Base-by-base conservation (phyloP, 2,888 invertebrate species). In the Thymelicus acteon region DNA sequence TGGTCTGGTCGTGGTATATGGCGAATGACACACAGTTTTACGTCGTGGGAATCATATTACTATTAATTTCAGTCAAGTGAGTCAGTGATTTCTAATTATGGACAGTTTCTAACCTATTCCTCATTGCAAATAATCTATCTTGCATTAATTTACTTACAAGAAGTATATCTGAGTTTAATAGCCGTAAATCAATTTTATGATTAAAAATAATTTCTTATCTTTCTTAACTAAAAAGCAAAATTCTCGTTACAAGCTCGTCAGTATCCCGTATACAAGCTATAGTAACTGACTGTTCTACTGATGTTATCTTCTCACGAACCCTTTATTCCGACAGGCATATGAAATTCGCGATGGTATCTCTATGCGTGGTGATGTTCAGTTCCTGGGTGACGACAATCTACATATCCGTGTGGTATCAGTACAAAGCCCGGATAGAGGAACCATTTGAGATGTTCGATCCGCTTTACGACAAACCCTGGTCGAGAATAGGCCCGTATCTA, bases 1-100 rank as follows among this genome's bases (percentile, higher is more conserved):
- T 97, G 96, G 94, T 96, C 72, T 97, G 97, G 97, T 96, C 96
- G 61, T 97, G 97, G 97, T 97, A 97, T 79, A 95, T 97, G 94
- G 96, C 97, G 8, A 97, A 97, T 79, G 97, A 97, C 81, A 96
- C 96, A 72, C 97, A 97, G 85, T 97, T 97, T 85, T 97, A 96
- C 83, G 93, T 96, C 7, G 93, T 97, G 76, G 96, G 96, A 37
- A 94, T 95, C 19, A 87, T 96, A 72, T 83, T 97, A 47, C 87
- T 97, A 48, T 88, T 96, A 39, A 89, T 96, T 60, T 96, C 96
- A 68, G 95, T 95, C 40, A 96, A 96, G 97, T 97, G 86, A 94
- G 95, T 89, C 72, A 6, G 19, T 31, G 24, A 40, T 54, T 44
- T 67, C 54, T 37, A 39, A 31, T 54, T 68, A 31, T 68, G 0